A percentile compares a stretch with the other conserved stretches of the same genome.
phyloP scores from a whole-genome alignment of 2,797 vertebrate genomes.

The Urosaurus nigricauda region DNA sequence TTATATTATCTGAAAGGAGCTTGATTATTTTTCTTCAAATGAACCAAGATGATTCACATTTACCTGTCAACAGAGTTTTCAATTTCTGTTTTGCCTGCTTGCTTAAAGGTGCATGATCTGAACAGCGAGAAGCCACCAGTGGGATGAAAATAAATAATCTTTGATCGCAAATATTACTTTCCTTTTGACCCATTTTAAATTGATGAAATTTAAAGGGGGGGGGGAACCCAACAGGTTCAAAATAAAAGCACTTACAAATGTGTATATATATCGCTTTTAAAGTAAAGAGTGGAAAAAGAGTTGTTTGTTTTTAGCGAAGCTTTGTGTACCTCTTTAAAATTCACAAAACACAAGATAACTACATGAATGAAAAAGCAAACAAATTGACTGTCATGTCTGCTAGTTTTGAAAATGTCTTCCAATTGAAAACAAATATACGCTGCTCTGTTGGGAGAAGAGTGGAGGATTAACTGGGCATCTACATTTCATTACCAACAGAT shows the following conservation, averaged over 20 bases:
- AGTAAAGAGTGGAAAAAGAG: neutral
- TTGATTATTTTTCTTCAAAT: constrained; percentile 85
- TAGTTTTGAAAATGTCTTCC: neutral
- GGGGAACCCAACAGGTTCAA: constrained; percentile 18
- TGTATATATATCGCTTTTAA: neutral
- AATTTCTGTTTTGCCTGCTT: constrained; percentile 73
- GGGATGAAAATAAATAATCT: constrained; percentile 69
- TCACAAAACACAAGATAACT: constrained; percentile 20
- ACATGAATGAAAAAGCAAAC: constrained; percentile 34
- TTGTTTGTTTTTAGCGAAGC: constrained; percentile 46
- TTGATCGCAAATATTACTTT: constrained; percentile 45
- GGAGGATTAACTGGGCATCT: constrained; percentile 55
- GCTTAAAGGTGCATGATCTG: constrained; percentile 78
- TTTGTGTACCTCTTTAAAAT: constrained; percentile 48
- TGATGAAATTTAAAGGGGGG: constrained; percentile 48
- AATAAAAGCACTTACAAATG: constrained; percentile 33
- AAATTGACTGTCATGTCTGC: neutral
- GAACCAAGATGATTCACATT: constrained; percentile 81
- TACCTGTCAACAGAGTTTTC: constrained; percentile 83
- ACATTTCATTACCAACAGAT: constrained; percentile 61
- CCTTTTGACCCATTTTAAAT: constrained; percentile 52
- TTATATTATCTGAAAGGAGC: constrained; percentile 87
- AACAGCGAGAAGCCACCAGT: constrained; percentile 60
- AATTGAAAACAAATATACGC: constrained; percentile 11
- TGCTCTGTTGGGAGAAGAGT: constrained; percentile 7